Evolutionary conservation across 2,888 invertebrate species (phyloP), one percentile per base, ranked within the genome.

Genomic region (Sinohyriopsis cumingii): DNA sequence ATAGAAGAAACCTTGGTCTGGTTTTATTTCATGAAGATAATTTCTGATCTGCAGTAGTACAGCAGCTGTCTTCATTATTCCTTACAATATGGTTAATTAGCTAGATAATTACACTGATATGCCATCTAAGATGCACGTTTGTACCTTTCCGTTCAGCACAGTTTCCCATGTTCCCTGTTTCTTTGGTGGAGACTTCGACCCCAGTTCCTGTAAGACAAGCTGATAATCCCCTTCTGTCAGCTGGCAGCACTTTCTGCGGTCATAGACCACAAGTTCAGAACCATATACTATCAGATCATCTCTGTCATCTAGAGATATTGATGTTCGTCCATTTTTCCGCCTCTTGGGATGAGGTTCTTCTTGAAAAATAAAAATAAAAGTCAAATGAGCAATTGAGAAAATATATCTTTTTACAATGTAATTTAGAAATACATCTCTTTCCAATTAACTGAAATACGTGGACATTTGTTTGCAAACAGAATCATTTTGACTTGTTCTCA

Each of bases 151-250:
- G 80, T 93, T 93, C 70, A 91, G 90, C 64, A 93, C 91, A 55
- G 92, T 92, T 86, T 94, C 94, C 94, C 94, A 94, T 70, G 92
- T 94, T n/a, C 94, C 93, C 83, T 92, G 91, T 85, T 94, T 94
- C 87, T 93, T 94, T 19, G 95, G 94, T 2, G 93, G 92, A 55
- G 91, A 91, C 87, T 91, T 86, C 28, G 76, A 77, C 55, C 72
- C 82, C 55, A 74, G 92, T 83, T 96, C 95, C 84, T 95, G 94
- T 75, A 97, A 91, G 65, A 95, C 94, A 71, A 97, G 91, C 88
- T 97, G 96, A 90, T 98, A 97, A 88, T 96, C 95, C 5, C 97
- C 97, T 81, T 96, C 95, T 1, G 94, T 94, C 65, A 96, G 92
- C 68, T 96, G 92, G 88, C 96, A 96, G 22, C 95, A 93, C 86